A percentile compares a stretch with the other conserved stretches of the same genome.
These are phyloP conservation scores for Pterophyllum scalare DNA, from an alignment of 2,113 vertebrate genomes.

Conservation along the genomic window DNA sequence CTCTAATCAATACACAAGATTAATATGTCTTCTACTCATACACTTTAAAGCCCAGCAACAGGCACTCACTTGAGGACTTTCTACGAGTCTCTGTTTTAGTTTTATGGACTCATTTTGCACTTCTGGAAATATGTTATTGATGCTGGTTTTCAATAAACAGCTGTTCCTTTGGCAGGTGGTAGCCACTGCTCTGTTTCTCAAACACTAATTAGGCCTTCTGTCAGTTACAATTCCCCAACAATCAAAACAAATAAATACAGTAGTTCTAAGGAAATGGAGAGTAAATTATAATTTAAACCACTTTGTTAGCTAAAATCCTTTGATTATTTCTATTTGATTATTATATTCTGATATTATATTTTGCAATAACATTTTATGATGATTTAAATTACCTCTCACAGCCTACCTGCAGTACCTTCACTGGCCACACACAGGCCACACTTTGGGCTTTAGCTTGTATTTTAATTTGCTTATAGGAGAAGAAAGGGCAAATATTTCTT, in stretches of 20 bases:
- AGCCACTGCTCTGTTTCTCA: neutral
- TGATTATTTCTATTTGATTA: neutral
- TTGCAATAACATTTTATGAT: neutral
- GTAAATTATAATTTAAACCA: neutral
- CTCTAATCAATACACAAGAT: neutral
- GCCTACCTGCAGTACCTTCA: neutral
- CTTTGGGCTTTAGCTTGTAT: neutral
- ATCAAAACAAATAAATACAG: neutral
- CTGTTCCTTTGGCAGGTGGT: neutral
- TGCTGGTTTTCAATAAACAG: neutral
- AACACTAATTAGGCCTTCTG: neutral
- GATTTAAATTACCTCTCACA: neutral
- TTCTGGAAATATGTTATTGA: neutral
- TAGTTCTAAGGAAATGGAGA: neutral
- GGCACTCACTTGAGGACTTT: neutral
- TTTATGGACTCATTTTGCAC: neutral
- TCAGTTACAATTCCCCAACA: neutral
- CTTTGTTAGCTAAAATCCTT: neutral
- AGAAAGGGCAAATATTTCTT: no score
- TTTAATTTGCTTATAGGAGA: neutral
- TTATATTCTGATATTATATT: no score
- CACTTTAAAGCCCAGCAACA: neutral
- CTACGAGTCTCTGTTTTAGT: neutral
- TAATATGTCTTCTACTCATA: neutral
- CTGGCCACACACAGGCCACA: neutral